Evolutionary conservation across 2,113 vertebrate genomes (phyloP).

Genomic region (Pomatostomus ruficeps): DNA sequence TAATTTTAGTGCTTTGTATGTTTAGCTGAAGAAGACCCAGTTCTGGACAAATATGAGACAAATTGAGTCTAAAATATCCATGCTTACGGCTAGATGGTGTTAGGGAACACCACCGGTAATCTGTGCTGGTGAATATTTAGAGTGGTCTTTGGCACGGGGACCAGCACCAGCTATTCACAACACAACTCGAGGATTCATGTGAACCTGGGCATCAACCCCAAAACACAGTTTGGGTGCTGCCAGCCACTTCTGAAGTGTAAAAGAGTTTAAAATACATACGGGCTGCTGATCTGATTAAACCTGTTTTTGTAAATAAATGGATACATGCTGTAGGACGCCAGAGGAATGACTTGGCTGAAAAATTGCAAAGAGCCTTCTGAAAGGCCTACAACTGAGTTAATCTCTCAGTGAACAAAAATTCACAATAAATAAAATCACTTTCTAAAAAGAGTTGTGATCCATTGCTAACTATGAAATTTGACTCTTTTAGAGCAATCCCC

Average conservation of each 20-base stretch:
- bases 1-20: not conserved
- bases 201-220: not conserved
- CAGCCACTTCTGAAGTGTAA: not conserved
- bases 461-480: not conserved
- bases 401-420: not conserved
- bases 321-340: not conserved
- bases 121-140: not conserved
- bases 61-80: not conserved
- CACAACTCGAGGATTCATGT: not conserved
- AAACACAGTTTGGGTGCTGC: not conserved
- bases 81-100: not conserved
- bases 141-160: not conserved
- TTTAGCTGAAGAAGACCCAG: not conserved
- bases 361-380: not conserved
- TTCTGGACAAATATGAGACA: not conserved
- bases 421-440: not conserved
- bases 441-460: not conserved
- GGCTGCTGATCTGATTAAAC: not conserved
- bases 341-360: not conserved
- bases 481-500: not conserved
- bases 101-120: not conserved
- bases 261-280: not conserved
- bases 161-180: not conserved
- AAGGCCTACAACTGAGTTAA: not conserved
- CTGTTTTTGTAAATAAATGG: not conserved